Evolutionary conservation across 1,140 invertebrate genomes (phyloP), one percentile per base, ranked within the genome.

Genomic region (Drosophila equinoxialis): DNA sequence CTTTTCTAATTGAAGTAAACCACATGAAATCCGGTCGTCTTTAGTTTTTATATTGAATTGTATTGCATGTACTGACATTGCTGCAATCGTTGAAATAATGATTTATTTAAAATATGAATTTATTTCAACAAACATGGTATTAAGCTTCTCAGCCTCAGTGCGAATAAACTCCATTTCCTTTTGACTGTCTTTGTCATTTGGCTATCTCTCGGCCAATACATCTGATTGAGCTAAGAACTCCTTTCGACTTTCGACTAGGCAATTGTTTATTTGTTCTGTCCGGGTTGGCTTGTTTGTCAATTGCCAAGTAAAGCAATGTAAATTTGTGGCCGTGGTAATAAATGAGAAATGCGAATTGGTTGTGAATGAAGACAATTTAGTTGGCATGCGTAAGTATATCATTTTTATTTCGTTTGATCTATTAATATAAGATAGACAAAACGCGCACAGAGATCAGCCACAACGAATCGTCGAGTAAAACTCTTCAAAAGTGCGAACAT

Each of bases 301-400:
- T 51, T 20, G 7, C n/a, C n/a, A n/a, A n/a, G n/a, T n/a, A n/a
- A n/a, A n/a, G n/a, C n/a, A n/a, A n/a, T n/a, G n/a, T n/a, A n/a
- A n/a, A n/a, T n/a, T n/a, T n/a, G n/a, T n/a, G n/a, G n/a, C n/a
- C 17, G 45, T 51, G 17, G 3, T 23, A 0, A 26, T 70, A 3
- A 69, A 77, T 20, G 73, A 84, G 0, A 67, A 70, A 2, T 72
- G 59, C 26, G 68, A 79, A 11, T 23, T 86, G 35, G 23, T 87
- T 13, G 39, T 81, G 6, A 65, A 76, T 3, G 58, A 74, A 0
- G 78, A 77, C 23, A 77, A 90, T 48, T 13, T 71, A 2, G 10
- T 71, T 0, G n/a, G 35, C 3, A 30, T 84, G 11, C 75, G 89
- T 90, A 37, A 90, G 87, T n/a, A n/a, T 37, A 4, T 14, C 42